phyloP scores from a whole-genome alignment of 2,888 invertebrate species.

The Monochamus alternatus region DNA sequence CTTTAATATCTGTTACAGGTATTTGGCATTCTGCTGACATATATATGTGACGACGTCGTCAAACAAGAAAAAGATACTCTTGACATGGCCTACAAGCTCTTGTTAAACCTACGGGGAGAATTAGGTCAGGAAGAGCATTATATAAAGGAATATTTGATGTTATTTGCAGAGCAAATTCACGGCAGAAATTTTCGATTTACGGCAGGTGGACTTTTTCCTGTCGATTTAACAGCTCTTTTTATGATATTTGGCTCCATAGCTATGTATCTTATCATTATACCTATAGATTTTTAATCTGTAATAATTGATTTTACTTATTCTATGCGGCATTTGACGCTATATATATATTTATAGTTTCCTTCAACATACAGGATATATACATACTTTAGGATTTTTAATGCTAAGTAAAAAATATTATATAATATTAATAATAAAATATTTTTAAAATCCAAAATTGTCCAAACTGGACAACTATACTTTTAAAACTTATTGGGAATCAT shows the following conservation, averaged over 20 bases:
- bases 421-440: too few species aligned
- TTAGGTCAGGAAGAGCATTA: constrained; percentile 1
- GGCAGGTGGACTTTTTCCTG: constrained; percentile 27
- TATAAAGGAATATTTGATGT: constrained; percentile 8
- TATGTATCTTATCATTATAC: constrained; percentile 34
- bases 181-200: constrained; percentile 12
- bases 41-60: constrained; percentile 4
- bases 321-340: too few species aligned
- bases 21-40: constrained; percentile 9
- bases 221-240: constrained; percentile 27
- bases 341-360: too few species aligned
- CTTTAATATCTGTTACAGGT: background rate
- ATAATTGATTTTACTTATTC: background rate
- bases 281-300: constrained; percentile 23
- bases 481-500: too few species aligned
- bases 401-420: too few species aligned
- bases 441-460: too few species aligned
- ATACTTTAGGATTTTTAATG: too few species aligned
- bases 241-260: constrained; percentile 33
- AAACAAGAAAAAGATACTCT: constrained; percentile 1
- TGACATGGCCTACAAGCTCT: background rate
- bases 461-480: too few species aligned
- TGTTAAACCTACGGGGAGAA: constrained; percentile 1
- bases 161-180: constrained; percentile 17
- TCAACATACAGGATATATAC: too few species aligned